phyloP scores from a whole-genome alignment of 2,113 vertebrate genomes.

The Salvelinus sp. region DNA sequence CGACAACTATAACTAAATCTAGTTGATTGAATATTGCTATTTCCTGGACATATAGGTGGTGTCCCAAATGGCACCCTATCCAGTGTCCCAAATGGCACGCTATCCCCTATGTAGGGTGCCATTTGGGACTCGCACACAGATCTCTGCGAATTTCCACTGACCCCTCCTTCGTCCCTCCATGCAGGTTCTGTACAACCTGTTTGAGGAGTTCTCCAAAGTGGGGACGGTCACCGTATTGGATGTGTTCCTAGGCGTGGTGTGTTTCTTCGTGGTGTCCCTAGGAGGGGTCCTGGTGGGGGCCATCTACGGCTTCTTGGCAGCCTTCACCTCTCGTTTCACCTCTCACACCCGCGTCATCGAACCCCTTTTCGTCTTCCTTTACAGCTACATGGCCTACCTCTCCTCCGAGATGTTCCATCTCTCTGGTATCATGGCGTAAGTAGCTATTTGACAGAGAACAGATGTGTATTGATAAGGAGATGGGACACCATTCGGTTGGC shows the following conservation, averaged over 20 bases:
- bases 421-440: constrained; percentile 98
- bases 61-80: too few relatives aligned
- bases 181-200: constrained; percentile 94
- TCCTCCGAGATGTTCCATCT: constrained; percentile 95
- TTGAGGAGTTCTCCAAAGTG: constrained; percentile 84
- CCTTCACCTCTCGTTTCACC: constrained; percentile 94
- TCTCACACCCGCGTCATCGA: constrained; percentile 94
- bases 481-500: too few relatives aligned
- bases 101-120: too few relatives aligned
- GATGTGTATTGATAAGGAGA: too few relatives aligned
- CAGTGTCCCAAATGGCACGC: too few relatives aligned
- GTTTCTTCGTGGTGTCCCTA: constrained; percentile 90
- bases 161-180: background rate
- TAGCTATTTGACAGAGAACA: constrained; percentile 32
- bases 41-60: too few relatives aligned
- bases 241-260: constrained; percentile 86
- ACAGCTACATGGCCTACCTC: constrained; percentile 98
- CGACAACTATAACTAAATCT: too few relatives aligned
- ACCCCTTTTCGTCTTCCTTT: constrained; percentile 96
- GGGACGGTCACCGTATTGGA: constrained; percentile 77
- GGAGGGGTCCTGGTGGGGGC: constrained; percentile 87
- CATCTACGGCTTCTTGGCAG: constrained; percentile 86
- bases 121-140: too few relatives aligned
- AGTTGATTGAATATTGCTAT: too few relatives aligned
- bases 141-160: too few relatives aligned